A percentile compares a stretch with the other conserved stretches of the same genome.
Conservation (phyloP, 2,797 vertebrate species). For the Anguilla megastoma region DNA sequence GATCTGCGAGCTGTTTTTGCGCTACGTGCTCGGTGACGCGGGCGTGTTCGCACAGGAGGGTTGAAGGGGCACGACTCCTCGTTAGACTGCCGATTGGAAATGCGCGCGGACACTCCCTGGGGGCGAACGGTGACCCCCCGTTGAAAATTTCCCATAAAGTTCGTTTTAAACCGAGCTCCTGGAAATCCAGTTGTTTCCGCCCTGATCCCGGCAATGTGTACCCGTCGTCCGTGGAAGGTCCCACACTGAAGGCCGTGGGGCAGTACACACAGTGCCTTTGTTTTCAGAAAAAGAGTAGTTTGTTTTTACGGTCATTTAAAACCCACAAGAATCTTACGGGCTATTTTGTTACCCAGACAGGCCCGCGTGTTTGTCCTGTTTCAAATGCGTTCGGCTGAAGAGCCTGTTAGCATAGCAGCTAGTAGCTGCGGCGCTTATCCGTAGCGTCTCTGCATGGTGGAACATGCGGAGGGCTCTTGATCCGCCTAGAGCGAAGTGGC, state of each 20-base stretch:
- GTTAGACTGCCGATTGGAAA: neutral
- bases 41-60: neutral
- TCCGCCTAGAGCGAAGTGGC: conserved; percentile 50
- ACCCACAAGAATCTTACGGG: neutral
- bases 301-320: neutral
- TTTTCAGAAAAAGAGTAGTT: neutral
- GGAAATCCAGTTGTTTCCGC: neutral
- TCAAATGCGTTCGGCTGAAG: conserved; percentile 50
- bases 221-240: neutral
- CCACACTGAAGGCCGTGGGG: neutral
- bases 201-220: neutral
- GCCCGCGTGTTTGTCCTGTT: conserved; percentile 51
- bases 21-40: neutral
- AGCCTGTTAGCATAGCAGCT: conserved; percentile 49
- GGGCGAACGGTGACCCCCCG: neutral
- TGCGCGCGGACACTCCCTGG: neutral
- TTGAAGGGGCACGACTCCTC: neutral
- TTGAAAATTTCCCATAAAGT: neutral
- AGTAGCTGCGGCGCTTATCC: conserved; percentile 35
- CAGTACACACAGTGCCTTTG: neutral
- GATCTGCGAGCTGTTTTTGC: neutral
- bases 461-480: conserved; percentile 35
- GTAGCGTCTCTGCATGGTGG: conserved; percentile 37
- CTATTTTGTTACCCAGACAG: conserved; percentile 45
- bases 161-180: neutral